Percentiles rank a stretch among this genome's conserved stretches.
phyloP scores from a whole-genome alignment of 2,888 invertebrate genomes.

The Metopia argyrocephala region DNA sequence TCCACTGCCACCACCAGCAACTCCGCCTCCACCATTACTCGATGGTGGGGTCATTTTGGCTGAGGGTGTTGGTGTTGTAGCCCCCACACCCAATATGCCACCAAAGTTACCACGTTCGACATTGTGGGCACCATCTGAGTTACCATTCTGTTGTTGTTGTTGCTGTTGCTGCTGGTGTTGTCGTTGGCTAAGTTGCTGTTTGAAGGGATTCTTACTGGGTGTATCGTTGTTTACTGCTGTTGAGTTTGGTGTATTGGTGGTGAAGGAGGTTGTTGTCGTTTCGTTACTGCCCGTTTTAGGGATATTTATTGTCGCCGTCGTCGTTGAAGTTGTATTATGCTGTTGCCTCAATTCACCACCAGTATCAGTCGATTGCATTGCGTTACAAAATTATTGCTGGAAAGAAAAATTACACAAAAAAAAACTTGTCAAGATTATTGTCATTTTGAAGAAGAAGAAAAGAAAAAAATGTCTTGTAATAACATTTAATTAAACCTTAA shows the following conservation, averaged over 20 bases:
- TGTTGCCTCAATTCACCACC: conserved; percentile 74
- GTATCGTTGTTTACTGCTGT: conserved; percentile 67
- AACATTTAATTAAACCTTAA: conserved; percentile 48
- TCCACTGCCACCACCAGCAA: conserved; percentile 56
- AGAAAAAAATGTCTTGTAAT: neutral
- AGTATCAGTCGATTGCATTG: conserved; percentile 79
- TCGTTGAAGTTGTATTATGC: conserved; percentile 62
- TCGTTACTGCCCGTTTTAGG: conserved; percentile 66
- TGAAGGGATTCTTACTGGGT: conserved; percentile 76
- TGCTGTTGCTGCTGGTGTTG: conserved; percentile 65
- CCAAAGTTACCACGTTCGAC: conserved; percentile 58
- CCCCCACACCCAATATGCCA: conserved; percentile 70
- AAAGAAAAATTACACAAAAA: conserved; percentile 46
- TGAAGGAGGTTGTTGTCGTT: conserved; percentile 73
- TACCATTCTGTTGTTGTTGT: conserved; percentile 71
- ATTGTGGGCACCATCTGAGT: conserved; percentile 58
- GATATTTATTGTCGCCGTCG: conserved; percentile 59
- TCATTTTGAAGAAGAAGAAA: conserved; percentile 11
- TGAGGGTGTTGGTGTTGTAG: conserved; percentile 50
- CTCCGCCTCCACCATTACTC: conserved; percentile 29
- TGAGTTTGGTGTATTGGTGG: conserved; percentile 62
- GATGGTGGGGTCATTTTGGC: conserved; percentile 56
- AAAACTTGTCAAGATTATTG: conserved; percentile 32
- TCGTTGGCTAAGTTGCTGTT: conserved; percentile 68
- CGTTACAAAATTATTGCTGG: conserved; percentile 77